Base-by-base conservation (phyloP, 2,797 vertebrate species). In the Coreius guichenoti region DNA sequence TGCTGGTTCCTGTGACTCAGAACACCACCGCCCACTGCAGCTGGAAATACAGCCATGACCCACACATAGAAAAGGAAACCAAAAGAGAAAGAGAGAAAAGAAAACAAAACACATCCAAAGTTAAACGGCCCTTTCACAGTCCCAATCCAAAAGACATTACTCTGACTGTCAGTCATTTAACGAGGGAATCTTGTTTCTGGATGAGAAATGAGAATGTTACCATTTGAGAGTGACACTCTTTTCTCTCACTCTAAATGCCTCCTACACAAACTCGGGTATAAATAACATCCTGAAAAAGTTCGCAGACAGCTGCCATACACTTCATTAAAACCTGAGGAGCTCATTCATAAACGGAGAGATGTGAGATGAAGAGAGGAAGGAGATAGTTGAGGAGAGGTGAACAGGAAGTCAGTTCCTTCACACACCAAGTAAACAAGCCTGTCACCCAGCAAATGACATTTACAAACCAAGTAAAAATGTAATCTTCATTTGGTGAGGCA, bases 401-500 rank as follows among this genome's bases (percentile, higher is more conserved):
- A 75, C 45, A 67, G 29, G 31, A 84, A 81, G 83, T 54, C 61
- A 65, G 82, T 45, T 58, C 33, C n/a, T 51, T 86, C 70, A 67
- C 78, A 69, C 69, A 33, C 83, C 47, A 49, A 74, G 77, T 61
- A 72, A 61, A 86, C 69, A 78, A 65, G 82, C 72, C 13, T 19
- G 56, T 93, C 92, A 92, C 82, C 86, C 88, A 86, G 79, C 85
- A 82, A 86, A 88, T 73, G 87, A 88, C 81, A 85, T 92, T 94
- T 91, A 94, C 87, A 90, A 85, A 63, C 84, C 0, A 70, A 90
- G 87, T 88, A 88, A 82, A 43, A 89, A 86, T 87, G 82, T 91
- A 89, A 94, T 93, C 90, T 92, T 93, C 89, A 90, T 93, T 91
- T 89, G 88, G 88, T 91, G 90, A 89, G 90, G 82, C 54, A 92